Evolutionary conservation across 2,113 vertebrate species (phyloP), one percentile per base, ranked within the genome.

Genomic region (Gymnocephalus cernua): DNA sequence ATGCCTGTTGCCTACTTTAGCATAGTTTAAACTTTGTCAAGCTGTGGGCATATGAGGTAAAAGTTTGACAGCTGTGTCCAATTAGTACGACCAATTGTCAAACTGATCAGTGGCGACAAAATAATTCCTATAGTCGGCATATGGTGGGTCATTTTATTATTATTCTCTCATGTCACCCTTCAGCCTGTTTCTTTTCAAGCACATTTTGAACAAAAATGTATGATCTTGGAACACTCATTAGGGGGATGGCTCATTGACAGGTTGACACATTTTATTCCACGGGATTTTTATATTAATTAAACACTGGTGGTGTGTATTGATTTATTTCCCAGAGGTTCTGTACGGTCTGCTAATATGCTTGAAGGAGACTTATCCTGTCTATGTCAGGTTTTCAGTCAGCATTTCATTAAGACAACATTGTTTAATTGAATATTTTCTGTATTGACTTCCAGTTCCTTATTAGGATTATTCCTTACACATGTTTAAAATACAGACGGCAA

Each of bases 231-330:
- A 32, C 82, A 80, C 64, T 89, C 79, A 66, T 91, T 87, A 87
- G 71, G 3, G 3, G 45, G 59, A 58, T 32, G 6, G 11, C 62
- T 73, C 54, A 66, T 59, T 88, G 89, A 89, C 89, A 84, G 57
- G 72, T 57, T 75, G 84, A 82, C 72, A 65, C 79, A 59, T 81
- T 87, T 91, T 74, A 71, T 86, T 77, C 65, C n/a, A 74, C 50
- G 32, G 21, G 14, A 81, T 81, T 77, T 77, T 83, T 73, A 86
- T 88, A 80, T 77, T 87, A 90, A 88, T 93, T 86, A 80, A 79
- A 77, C 80, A 75, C 62, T 27, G 21, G 29, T 27, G 21, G 29
- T 54, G 67, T 79, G 65, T 84, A 89, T 92, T 65, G 88, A 91
- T 84, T 86, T 73, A 77, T 78, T 72, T 84, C 53, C 83, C 65